Evolutionary conservation across 2,888 invertebrate genomes (phyloP), one percentile per base, ranked within the genome.

Genomic region (Pyrgus malvae): DNA sequence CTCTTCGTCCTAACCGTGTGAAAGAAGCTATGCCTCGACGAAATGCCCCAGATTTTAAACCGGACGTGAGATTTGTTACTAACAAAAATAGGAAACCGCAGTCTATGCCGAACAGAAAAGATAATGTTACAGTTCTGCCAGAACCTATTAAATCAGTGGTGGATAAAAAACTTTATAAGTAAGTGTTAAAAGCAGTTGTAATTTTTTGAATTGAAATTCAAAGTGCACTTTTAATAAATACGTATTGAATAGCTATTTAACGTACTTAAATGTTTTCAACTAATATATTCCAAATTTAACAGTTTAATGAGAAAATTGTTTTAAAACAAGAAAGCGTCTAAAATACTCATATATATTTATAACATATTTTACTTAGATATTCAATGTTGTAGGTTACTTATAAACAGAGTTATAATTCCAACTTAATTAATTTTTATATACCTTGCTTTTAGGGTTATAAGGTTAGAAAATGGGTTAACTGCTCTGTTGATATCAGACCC

Each of bases 121-220:
- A 87, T 75, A 88, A 83, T 80, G 83, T 89, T 55, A 80, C 83
- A 62, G 74, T 84, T 68, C 76, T 92, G 58, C 67, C 85, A 40
- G 80, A 87, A 61, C 96, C 96, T 7, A 90, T 92, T 27, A 95
- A 95, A 82, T 95, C 96, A 45, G 91, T 91, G 51, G 93, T 93
- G 63, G 96, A 96, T 80, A 94, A 94, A 74, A 96, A 96, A 74
- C 84, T 93, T 54, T 96, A 96, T 75, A 95, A 92, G 95, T 95
- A 69, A 77, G 82, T 69, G 1, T 29, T 35, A 16, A 1, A 14
- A 4, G 21, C 6, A 21, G 6, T 21, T 21, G 3, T 53, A 33
- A 2, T 27, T 8, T 27, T 27, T 9, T n/a, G n/a, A n/a, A n/a
- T n/a, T n/a, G n/a, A n/a, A n/a, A n/a, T n/a, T n/a, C n/a, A n/a